phyloP scores from a whole-genome alignment of 2,797 vertebrate species.

The Sebastiscus albofasciatus region DNA sequence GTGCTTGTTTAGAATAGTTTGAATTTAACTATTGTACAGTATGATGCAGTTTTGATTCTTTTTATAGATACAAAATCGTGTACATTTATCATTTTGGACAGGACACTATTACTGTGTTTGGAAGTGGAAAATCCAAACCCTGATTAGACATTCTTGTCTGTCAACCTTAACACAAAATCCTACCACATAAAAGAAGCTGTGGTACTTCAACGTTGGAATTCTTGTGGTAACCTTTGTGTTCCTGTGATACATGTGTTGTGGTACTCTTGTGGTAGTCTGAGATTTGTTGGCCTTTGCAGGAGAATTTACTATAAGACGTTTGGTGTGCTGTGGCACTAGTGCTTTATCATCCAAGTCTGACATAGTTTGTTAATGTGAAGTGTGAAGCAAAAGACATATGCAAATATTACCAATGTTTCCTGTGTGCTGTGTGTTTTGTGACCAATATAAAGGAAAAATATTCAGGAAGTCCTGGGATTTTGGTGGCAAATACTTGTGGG shows the following conservation, averaged over 20 bases:
- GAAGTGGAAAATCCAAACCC: conserved; percentile 42
- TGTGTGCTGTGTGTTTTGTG: neutral
- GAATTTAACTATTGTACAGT: neutral
- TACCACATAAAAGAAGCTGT: conserved; percentile 54
- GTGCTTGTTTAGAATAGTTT: neutral
- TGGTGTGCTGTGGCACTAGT: neutral
- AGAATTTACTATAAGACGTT: conserved; percentile 29
- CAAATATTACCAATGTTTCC: neutral
- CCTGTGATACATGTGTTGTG: conserved; percentile 58
- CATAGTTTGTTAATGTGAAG: conserved; percentile 1
- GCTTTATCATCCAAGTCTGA: neutral
- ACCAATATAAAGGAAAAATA: neutral
- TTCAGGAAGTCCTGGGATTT: neutral
- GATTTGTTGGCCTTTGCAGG: conserved; percentile 32
- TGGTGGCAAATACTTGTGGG: neutral
- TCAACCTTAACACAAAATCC: conserved; percentile 39
- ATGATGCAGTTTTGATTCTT: conserved; percentile 29
- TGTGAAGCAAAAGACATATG: neutral
- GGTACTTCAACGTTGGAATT: conserved; percentile 50
- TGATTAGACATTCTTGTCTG: conserved; percentile 49
- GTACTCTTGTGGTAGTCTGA: conserved; percentile 55
- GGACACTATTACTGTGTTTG: conserved; percentile 17
- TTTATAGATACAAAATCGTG: conserved; percentile 25
- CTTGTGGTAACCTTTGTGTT: conserved; percentile 61
- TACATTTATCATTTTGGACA: conserved; percentile 38